These are phyloP conservation scores for Cyanocitta stelleri DNA, from an alignment of 2,113 vertebrate species.

Conservation along the genomic window DNA sequence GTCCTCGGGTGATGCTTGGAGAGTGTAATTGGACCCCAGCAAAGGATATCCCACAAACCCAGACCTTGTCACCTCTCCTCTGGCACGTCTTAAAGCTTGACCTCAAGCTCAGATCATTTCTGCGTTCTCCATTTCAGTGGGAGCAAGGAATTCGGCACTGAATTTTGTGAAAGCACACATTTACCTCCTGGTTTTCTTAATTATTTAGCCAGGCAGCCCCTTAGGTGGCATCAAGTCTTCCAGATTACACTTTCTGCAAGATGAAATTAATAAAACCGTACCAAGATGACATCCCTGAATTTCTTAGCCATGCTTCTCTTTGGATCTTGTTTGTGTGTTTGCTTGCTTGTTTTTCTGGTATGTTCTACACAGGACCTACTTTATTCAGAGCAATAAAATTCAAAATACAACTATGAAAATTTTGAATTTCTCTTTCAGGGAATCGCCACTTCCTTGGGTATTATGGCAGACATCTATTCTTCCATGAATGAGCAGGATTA, in stretches of 20 bases:
- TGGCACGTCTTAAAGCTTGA: not conserved
- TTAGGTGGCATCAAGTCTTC: not conserved
- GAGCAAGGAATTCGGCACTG: not conserved
- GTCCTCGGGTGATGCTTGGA: not conserved
- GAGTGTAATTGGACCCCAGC: not conserved
- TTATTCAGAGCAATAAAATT: not conserved
- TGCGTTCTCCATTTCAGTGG: not conserved
- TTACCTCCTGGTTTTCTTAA: not conserved
- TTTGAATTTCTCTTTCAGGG: slow-evolving; percentile 59
- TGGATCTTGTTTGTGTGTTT: not conserved
- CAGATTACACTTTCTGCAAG: not conserved
- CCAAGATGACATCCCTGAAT: not conserved
- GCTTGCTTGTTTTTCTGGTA: not conserved
- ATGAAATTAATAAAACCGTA: not conserved
- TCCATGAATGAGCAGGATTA: slow-evolving; percentile 92
- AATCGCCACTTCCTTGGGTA: slow-evolving; percentile 86
- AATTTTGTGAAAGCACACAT: not conserved
- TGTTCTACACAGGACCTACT: not conserved
- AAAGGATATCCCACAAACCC: not conserved
- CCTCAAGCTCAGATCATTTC: not conserved
- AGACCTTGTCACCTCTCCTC: not conserved
- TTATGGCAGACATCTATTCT: slow-evolving; percentile 86
- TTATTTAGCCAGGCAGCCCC: not conserved
- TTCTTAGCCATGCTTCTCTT: not conserved
- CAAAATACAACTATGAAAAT: not conserved